phyloP scores from a whole-genome alignment of 2,888 invertebrate species.

The Parnassius mnemosyne region DNA sequence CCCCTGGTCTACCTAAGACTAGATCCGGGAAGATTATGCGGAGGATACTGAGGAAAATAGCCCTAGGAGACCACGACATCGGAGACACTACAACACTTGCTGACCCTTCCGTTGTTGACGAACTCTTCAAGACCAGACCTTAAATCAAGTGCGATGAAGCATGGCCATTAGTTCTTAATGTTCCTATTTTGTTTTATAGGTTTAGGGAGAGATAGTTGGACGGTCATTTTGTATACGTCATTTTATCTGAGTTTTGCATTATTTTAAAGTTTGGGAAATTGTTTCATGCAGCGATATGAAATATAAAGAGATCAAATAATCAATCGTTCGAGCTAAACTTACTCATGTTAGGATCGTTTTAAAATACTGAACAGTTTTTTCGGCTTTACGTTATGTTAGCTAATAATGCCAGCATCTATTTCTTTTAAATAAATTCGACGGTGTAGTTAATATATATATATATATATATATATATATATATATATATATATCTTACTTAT shows the following conservation, averaged over 20 bases:
- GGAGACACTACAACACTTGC: slow-evolving; percentile 97
- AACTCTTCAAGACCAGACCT: slow-evolving; percentile 87
- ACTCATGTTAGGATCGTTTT: too few species aligned
- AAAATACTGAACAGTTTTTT: too few species aligned
- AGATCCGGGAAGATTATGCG: slow-evolving; percentile 99
- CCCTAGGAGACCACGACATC: slow-evolving; percentile 91
- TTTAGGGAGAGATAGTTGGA: not conserved
- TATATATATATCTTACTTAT: not conserved
- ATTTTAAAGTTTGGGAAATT: too few species aligned
- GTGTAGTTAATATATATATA: too few species aligned
- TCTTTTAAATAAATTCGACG: too few species aligned
- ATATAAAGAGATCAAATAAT: not conserved
- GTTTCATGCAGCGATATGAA: slow-evolving; percentile 5
- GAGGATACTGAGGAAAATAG: slow-evolving; percentile 95
- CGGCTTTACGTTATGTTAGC: too few species aligned
- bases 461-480: too few species aligned
- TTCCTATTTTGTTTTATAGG: slow-evolving; percentile 15
- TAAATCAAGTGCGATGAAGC: slow-evolving; percentile 25
- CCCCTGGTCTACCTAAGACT: slow-evolving; percentile 97
- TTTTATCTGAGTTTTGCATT: not conserved
- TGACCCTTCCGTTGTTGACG: slow-evolving; percentile 92
- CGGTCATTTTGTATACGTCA: slow-evolving; percentile 1
- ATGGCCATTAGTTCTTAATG: slow-evolving; percentile 4
- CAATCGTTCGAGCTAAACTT: too few species aligned
- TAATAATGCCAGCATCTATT: too few species aligned